phyloP scores from a whole-genome alignment of 1,140 invertebrate genomes.

The Nephila pilipes region DNA sequence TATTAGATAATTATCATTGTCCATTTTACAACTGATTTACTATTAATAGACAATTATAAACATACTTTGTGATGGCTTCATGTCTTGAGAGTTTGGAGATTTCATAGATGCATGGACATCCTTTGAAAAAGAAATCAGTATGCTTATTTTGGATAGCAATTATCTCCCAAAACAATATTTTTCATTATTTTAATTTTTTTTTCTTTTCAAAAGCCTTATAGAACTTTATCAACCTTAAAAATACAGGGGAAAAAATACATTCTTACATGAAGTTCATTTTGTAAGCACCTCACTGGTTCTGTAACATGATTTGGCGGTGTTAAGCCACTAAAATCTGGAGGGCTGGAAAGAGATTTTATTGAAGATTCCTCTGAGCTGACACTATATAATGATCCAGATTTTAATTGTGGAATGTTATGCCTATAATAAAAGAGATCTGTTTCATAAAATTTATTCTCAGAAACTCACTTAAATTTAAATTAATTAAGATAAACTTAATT shows the following conservation, averaged over 20 bases:
- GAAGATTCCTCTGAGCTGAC: constrained; percentile 76
- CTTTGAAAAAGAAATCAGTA: constrained; percentile 35
- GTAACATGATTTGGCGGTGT: constrained; percentile 81
- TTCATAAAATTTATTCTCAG: neutral
- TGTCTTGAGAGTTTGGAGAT: constrained; percentile 62
- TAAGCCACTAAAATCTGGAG: constrained; percentile 80
- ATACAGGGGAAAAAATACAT: neutral
- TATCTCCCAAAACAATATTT: no score
- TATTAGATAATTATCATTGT: no score
- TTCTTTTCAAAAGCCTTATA: neutral
- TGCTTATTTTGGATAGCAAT: neutral
- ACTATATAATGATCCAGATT: constrained; percentile 72
- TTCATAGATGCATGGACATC: constrained; percentile 43
- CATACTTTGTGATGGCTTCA: constrained; percentile 66
- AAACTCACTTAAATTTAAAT: no score
- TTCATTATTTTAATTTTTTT: neutral
- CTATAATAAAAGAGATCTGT: constrained; percentile 29
- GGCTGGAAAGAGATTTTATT: constrained; percentile 79
- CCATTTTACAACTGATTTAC: neutral
- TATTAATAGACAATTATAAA: neutral
- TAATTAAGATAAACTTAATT: no score
- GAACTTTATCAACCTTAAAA: neutral
- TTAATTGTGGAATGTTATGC: constrained; percentile 61
- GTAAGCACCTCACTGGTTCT: constrained; percentile 82
- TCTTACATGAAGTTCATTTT: constrained; percentile 83